These are phyloP conservation scores for Alcedo quadribrachys DNA, from an alignment of 2,797 vertebrate genomes.

Conservation along the genomic window DNA sequence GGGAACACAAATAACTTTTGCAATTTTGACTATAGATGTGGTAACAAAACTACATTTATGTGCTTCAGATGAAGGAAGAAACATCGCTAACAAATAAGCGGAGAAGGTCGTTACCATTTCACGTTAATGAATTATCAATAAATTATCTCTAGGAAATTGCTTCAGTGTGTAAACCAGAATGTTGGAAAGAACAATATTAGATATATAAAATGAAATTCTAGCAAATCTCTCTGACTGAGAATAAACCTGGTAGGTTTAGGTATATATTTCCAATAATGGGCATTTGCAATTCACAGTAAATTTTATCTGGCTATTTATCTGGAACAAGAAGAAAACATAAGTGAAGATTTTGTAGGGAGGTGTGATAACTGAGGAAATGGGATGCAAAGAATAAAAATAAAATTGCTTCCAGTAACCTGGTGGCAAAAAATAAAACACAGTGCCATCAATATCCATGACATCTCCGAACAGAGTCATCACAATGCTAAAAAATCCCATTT, in stretches of 20 bases:
- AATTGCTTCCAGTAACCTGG: conserved; percentile 55
- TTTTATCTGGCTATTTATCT: not conserved
- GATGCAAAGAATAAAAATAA: conserved; percentile 52
- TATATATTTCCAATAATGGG: not conserved
- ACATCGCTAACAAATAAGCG: not conserved
- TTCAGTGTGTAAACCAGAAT: not conserved
- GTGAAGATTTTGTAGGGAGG: not conserved
- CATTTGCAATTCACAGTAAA: not conserved
- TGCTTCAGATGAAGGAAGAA: not conserved
- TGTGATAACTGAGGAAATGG: conserved; percentile 28
- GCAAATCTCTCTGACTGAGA: not conserved
- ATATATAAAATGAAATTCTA: conserved; percentile 30
- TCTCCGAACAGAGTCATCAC: conserved; percentile 43
- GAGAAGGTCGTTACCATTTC: conserved; percentile 19
- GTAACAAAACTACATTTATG: not conserved
- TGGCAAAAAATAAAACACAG: conserved; percentile 15
- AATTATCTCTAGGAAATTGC: conserved; percentile 37
- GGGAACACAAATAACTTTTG: not conserved
- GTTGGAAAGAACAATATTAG: conserved; percentile 2
- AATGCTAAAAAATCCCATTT: conserved; percentile 35
- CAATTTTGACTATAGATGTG: not conserved
- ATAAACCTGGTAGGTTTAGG: not conserved
- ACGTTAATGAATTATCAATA: conserved; percentile 44
- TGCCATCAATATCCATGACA: conserved; percentile 61
- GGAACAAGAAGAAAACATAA: not conserved